Conservation (phyloP, 1,140 invertebrate genomes). For the Lithobius niger region DNA sequence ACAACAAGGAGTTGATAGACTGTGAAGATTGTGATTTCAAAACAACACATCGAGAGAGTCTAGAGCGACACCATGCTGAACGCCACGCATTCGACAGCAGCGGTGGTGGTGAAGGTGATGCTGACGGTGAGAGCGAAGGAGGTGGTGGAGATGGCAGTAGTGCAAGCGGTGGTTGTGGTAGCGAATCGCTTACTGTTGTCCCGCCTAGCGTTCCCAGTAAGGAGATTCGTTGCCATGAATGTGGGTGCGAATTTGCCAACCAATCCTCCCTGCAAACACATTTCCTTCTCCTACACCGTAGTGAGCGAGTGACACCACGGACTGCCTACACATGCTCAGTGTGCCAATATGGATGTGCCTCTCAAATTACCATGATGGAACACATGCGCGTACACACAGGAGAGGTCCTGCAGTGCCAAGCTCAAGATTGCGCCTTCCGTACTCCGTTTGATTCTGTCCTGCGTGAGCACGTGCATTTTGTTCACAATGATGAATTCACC, state of each 20-base stretch:
- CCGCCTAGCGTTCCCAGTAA: not conserved
- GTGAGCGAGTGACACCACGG: slow-evolving; percentile 16
- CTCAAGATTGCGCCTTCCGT: slow-evolving; percentile 24
- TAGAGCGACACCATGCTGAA: slow-evolving; percentile 16
- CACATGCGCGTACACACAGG: slow-evolving; percentile 37
- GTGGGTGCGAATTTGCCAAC: slow-evolving; percentile 39
- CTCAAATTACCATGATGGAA: slow-evolving; percentile 33
- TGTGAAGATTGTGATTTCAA: slow-evolving; percentile 29
- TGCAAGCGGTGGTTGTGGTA: slow-evolving; percentile 37
- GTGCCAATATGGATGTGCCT: slow-evolving; percentile 30
- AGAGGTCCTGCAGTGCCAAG: slow-evolving; percentile 26
- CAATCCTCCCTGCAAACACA: slow-evolving; percentile 36
- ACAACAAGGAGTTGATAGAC: slow-evolving; percentile 27
- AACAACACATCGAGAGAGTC: slow-evolving; percentile 19
- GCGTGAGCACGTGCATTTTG: slow-evolving; percentile 25
- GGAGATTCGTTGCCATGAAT: slow-evolving; percentile 35
- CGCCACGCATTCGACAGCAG: slow-evolving; percentile 11
- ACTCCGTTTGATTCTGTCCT: slow-evolving; percentile 26
- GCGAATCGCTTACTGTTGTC: slow-evolving; percentile 28
- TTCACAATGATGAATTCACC: slow-evolving; percentile 23
- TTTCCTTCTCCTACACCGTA: slow-evolving; percentile 31
- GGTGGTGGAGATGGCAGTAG: slow-evolving; percentile 43
- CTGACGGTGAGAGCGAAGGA: slow-evolving; percentile 21
- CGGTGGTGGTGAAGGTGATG: not conserved
- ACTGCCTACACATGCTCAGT: slow-evolving; percentile 32